phyloP scores from a whole-genome alignment of 2,797 vertebrate genomes.

The Prunella strophiata region DNA sequence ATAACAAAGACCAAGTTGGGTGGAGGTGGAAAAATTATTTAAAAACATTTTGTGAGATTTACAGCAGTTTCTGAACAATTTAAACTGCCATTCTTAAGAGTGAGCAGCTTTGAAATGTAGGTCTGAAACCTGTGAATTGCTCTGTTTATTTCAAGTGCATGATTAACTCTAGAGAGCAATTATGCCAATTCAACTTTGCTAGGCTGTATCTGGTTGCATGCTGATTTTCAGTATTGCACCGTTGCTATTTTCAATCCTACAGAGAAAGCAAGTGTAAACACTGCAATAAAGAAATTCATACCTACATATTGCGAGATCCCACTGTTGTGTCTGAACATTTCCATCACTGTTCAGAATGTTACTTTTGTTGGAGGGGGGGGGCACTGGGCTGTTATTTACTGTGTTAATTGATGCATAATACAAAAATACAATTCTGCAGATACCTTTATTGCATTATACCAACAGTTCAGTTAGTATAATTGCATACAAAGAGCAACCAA shows the following conservation, averaged over 20 bases:
- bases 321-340: background rate
- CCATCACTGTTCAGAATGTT: background rate
- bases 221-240: background rate
- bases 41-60: background rate
- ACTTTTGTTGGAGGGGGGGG: background rate
- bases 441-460: conserved; percentile 70
- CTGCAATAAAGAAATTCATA: background rate
- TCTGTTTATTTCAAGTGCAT: background rate
- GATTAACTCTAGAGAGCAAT: background rate
- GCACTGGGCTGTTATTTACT: background rate
- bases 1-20: background rate
- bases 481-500: conserved; percentile 76
- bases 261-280: background rate
- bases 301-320: background rate
- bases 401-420: conserved; percentile 54
- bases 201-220: background rate
- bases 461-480: conserved; percentile 77
- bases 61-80: background rate
- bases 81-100: background rate
- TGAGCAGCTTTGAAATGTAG: background rate
- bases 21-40: background rate
- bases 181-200: background rate
- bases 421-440: conserved; percentile 55
- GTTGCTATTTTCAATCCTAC: background rate
- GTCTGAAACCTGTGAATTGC: background rate